Evolutionary conservation across 2,888 invertebrate species (phyloP).

Genomic region (Agonopterix heracliana): DNA sequence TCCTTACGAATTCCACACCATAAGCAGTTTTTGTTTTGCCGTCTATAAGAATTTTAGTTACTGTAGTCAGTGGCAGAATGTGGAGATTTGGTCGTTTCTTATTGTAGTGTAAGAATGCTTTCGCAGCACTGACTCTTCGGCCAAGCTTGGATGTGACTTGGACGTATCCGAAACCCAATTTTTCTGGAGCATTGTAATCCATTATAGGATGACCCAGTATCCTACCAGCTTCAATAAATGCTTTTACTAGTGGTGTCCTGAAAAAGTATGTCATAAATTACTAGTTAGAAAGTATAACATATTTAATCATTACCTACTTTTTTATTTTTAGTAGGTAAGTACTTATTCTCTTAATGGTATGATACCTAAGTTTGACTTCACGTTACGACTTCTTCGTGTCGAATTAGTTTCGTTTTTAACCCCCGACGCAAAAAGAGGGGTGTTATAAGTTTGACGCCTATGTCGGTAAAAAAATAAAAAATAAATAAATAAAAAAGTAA

Average conservation of each 20-base stretch:
- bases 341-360: neutral
- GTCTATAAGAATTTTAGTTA: conserved; percentile 73
- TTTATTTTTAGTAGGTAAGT: neutral
- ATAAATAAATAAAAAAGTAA: no score
- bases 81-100: conserved; percentile 74
- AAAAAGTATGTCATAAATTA: conserved; percentile 10
- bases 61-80: conserved; percentile 70
- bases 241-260: conserved; percentile 71
- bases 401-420: no score
- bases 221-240: conserved; percentile 78
- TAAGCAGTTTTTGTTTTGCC: conserved; percentile 56
- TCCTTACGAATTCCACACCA: conserved; percentile 73
- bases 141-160: conserved; percentile 79
- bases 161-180: conserved; percentile 76
- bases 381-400: no score
- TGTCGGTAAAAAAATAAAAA: no score
- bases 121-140: conserved; percentile 75
- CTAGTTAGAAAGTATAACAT: no score
- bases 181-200: conserved; percentile 80
- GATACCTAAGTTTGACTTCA: no score
- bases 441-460: no score
- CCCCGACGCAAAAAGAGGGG: no score
- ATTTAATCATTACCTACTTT: neutral
- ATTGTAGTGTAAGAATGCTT: conserved; percentile 75
- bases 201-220: conserved; percentile 78